Evolutionary conservation across 2,113 vertebrate genomes (phyloP).

Genomic region (Lepidothrix coronata): DNA sequence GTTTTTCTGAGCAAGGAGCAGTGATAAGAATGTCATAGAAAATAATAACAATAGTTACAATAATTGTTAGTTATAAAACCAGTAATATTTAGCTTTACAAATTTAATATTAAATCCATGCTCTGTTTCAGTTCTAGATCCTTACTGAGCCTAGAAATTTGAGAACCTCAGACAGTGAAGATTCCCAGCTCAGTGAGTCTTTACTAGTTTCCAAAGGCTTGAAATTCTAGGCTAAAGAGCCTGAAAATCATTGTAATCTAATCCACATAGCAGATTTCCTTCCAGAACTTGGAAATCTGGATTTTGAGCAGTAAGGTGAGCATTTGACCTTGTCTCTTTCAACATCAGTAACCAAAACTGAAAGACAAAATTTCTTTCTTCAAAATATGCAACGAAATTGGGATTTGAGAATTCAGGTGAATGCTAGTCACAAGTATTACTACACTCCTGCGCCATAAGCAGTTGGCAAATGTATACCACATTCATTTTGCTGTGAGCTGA

Average conservation of each 20-base stretch:
- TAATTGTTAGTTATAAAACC: neutral
- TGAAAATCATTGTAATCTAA: neutral
- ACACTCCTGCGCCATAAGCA: neutral
- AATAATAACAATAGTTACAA: neutral
- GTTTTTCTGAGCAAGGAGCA: neutral
- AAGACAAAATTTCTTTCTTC: neutral
- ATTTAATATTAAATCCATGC: neutral
- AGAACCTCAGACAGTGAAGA: neutral
- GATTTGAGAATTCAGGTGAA: neutral
- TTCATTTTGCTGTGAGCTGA: neutral
- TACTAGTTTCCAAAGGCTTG: neutral
- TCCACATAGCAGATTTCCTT: neutral
- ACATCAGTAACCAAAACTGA: neutral
- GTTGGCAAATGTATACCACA: neutral
- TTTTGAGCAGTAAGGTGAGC: neutral
- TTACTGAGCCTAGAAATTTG: neutral
- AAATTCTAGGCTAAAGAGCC: neutral
- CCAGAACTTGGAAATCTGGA: neutral
- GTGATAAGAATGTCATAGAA: neutral
- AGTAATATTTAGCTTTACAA: neutral
- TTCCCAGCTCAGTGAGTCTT: neutral
- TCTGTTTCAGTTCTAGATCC: neutral
- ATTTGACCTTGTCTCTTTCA: neutral
- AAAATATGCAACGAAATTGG: neutral
- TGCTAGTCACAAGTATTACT: neutral